Evolutionary conservation across 2,113 vertebrate species (phyloP).

Genomic region (Anhinga anhinga): DNA sequence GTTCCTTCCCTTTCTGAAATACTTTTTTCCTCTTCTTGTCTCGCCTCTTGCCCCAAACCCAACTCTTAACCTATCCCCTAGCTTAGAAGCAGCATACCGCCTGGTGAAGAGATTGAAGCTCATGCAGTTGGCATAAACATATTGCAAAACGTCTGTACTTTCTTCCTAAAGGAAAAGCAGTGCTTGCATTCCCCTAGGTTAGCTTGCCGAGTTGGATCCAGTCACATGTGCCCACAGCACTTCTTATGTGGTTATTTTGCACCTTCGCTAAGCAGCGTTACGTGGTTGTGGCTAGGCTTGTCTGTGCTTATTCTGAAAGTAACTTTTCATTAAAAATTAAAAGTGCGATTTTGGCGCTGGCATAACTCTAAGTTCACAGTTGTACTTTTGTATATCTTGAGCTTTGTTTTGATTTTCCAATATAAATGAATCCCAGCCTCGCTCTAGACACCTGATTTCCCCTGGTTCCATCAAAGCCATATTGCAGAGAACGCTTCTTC

Average conservation of each 20-base stretch:
- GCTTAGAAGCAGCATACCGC: not conserved
- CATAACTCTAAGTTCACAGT: not conserved
- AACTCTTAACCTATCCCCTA: not conserved
- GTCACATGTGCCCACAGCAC: rapidly evolving
- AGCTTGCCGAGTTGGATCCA: not conserved
- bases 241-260: not conserved
- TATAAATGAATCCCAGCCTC: not conserved
- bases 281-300: not conserved
- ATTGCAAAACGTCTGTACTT: not conserved
- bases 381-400: not conserved
- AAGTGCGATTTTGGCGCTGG: not conserved
- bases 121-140: not conserved
- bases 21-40: not conserved
- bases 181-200: not conserved
- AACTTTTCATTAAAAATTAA: not conserved
- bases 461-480: not conserved
- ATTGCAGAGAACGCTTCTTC: not conserved
- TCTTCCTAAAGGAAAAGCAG: not conserved
- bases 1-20: not conserved
- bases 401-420: not conserved
- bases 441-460: not conserved
- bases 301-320: not conserved
- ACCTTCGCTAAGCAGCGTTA: not conserved
- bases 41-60: not conserved
- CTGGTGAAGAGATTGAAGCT: not conserved